Evolutionary conservation across 2,113 vertebrate genomes (phyloP), one percentile per base, ranked within the genome.

Genomic region (Ancistrus triradiatus): DNA sequence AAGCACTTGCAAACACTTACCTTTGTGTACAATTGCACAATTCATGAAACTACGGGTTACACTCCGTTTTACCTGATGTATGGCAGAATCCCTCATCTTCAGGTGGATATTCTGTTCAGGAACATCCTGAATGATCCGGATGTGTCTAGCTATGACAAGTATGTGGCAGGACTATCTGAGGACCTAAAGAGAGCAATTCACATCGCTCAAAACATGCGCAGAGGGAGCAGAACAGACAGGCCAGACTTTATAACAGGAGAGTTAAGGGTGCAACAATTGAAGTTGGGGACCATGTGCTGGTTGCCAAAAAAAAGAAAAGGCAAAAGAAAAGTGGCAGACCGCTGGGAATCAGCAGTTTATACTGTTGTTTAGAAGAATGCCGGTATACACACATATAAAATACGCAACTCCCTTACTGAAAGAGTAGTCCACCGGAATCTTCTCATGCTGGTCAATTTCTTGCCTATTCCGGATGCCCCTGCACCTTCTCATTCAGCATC

Each of bases 211-310:
- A 66, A 1, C 72, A 63, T 43, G 69, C 56, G 0, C 13, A 8
- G 0, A 74, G 63, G 6, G 73, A 75, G 18, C 69, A 76, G 48
- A 33, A 38, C 0, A 43, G 48, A 22, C 63, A 78, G 4, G 44
- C 62, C 22, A 37, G 15, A 6, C 14, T 75, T 0, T 77, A 79
- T 28, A 80, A 77, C 46, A 67, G 27, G n/a, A 57, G 8, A 28
- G 70, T 71, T 1, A 68, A 70, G 17, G 72, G 73, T 0, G 19
- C 59, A 2, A 7, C 1, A 0, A 46, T 77, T 2, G 35, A 17
- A 0, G 4, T 73, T 0, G 61, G 64, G 13, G 65, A 79, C 35
- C 58, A 49, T 0, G 68, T 77, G n/a, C 44, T 73, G 1, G 2
- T 79, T 2, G 70, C 52, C 2, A 77, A 74, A 1, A 71, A 46